A percentile compares a stretch with the other conserved stretches of the same genome.
Evolutionary conservation across 2,113 vertebrate species (phyloP).

Genomic region (Pterocles gutturalis): DNA sequence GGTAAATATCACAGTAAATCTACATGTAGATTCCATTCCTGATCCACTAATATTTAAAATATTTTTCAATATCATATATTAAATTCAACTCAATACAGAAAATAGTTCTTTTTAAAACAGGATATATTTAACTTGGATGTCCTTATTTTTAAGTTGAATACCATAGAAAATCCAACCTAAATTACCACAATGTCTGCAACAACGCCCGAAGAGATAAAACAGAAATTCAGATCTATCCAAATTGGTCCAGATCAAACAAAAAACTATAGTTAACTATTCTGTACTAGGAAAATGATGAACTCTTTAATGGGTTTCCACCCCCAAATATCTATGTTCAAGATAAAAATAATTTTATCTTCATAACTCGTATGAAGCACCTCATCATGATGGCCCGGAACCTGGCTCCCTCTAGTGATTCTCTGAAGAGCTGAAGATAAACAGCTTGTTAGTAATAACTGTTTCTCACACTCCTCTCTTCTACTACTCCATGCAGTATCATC

Average conservation of each 20-base stretch:
- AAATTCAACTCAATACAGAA: neutral
- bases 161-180: neutral
- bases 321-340: neutral
- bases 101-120: neutral
- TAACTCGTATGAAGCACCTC: neutral
- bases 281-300: neutral
- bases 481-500: neutral
- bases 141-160: neutral
- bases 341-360: neutral
- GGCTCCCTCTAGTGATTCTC: conserved; percentile 34
- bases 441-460: neutral
- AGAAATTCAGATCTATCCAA: neutral
- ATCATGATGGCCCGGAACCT: neutral
- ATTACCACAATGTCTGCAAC: neutral
- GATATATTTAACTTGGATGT: neutral
- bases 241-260: neutral
- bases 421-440: neutral
- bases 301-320: neutral
- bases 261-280: neutral
- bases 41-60: neutral
- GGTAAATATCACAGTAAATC: neutral
- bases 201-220: neutral
- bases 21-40: neutral
- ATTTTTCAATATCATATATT: neutral
- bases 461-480: neutral